These are phyloP conservation scores for Drepanosiphum platanoidis DNA, from an alignment of 2,888 invertebrate genomes.

Conservation along the genomic window DNA sequence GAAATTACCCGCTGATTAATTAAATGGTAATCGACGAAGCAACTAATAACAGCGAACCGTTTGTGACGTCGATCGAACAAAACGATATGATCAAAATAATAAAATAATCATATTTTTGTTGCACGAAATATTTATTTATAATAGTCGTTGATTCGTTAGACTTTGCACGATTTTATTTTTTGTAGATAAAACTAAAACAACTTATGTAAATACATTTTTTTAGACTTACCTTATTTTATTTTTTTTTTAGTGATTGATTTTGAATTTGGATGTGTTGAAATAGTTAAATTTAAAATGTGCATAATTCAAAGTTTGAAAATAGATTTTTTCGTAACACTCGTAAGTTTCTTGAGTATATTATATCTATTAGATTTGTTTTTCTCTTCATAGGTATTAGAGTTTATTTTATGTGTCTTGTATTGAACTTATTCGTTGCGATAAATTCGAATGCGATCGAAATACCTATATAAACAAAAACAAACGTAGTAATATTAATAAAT, in stretches of 20 bases:
- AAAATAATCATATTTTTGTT: slow-evolving; percentile 2
- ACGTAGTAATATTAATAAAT: no score
- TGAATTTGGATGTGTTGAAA: slow-evolving; percentile 36
- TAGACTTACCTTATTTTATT: slow-evolving; percentile 5
- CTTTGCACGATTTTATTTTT: slow-evolving; percentile 17
- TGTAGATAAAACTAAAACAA: background rate
- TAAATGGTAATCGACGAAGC: no score
- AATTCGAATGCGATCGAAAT: no score
- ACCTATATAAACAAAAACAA: no score
- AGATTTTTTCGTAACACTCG: background rate
- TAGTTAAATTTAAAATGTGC: background rate
- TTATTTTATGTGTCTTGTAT: no score
- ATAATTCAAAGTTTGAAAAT: background rate
- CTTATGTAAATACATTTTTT: background rate
- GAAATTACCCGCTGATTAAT: background rate
- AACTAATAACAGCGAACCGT: no score
- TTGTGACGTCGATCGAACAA: slow-evolving; percentile 4
- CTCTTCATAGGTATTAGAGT: no score
- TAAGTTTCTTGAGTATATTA: no score
- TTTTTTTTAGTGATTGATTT: slow-evolving; percentile 14
- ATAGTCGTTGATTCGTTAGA: background rate
- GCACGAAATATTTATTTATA: background rate
- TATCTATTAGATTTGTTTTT: no score
- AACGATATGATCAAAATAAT: slow-evolving; percentile 9
- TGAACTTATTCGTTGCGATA: no score